phyloP scores from a whole-genome alignment of 2,797 vertebrate genomes.

The Mus spretus region DNA sequence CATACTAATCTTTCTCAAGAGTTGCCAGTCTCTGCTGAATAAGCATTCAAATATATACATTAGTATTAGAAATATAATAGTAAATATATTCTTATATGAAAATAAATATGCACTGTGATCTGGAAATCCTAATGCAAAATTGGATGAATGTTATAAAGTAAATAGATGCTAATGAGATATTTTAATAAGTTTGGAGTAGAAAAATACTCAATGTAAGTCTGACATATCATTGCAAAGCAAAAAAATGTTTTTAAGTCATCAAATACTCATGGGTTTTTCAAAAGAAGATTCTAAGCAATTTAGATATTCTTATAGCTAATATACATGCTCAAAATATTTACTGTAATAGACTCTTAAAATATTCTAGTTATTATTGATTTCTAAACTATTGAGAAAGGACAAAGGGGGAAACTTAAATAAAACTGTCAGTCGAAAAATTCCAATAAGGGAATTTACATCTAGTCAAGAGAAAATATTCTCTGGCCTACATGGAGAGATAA shows the following conservation, averaged over 20 bases:
- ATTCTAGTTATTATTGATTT: background rate
- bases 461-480: background rate
- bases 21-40: background rate
- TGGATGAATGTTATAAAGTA: background rate
- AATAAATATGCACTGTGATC: background rate
- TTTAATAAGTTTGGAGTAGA: background rate
- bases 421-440: background rate
- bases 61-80: background rate
- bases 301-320: background rate
- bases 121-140: background rate
- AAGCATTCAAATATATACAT: background rate
- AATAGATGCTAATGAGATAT: background rate
- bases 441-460: background rate
- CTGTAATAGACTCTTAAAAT: background rate
- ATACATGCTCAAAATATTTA: background rate
- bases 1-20: background rate
- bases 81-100: background rate
- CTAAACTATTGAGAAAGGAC: background rate
- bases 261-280: too few relatives aligned
- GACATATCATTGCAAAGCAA: background rate
- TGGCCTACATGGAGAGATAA: background rate
- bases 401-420: background rate
- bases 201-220: background rate
- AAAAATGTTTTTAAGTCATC: too few relatives aligned
- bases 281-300: background rate